Conservation (phyloP, 2,888 invertebrate genomes). For the Xestia ashworthii region DNA sequence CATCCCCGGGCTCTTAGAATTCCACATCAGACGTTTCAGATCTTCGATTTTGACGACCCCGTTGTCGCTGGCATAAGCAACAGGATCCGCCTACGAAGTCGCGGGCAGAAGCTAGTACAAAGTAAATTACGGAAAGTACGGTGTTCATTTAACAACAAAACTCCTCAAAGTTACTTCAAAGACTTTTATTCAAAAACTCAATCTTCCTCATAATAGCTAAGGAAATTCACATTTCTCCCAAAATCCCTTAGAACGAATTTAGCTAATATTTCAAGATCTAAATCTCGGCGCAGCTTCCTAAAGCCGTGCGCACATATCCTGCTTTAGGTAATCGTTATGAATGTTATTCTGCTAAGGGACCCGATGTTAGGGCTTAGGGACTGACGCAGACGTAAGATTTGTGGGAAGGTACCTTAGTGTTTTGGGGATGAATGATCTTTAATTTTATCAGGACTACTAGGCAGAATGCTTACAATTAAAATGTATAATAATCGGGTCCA, state of each 20-base stretch:
- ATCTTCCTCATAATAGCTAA: slow-evolving; percentile 21
- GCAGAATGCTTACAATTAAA: not conserved
- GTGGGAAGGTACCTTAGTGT: slow-evolving; percentile 25
- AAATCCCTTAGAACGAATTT: slow-evolving; percentile 59
- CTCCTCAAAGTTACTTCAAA: not conserved
- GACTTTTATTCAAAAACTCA: not conserved
- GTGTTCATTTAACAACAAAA: not conserved
- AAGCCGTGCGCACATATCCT: slow-evolving; percentile 63
- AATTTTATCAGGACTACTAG: not conserved
- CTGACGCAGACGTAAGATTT: slow-evolving; percentile 54
- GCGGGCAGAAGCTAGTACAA: too few relatives aligned
- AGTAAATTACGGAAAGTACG: not conserved
- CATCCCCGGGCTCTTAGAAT: too few relatives aligned
- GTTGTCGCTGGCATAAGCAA: too few relatives aligned
- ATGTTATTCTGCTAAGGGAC: slow-evolving; percentile 63
- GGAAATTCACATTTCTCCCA: slow-evolving; percentile 59
- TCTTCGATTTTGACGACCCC: too few relatives aligned
- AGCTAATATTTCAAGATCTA: slow-evolving; percentile 67
- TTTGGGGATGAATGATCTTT: not conserved
- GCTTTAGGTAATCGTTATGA: slow-evolving; percentile 65
- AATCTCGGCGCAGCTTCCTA: slow-evolving; percentile 59
- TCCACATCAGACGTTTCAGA: too few relatives aligned
- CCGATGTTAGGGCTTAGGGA: slow-evolving; percentile 56
- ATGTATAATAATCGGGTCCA: not conserved
- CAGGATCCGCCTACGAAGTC: too few relatives aligned